A percentile compares a stretch with the other conserved stretches of the same genome.
These are phyloP conservation scores for Xiphias gladius DNA, from an alignment of 2,113 vertebrate genomes.

Conservation along the genomic window DNA sequence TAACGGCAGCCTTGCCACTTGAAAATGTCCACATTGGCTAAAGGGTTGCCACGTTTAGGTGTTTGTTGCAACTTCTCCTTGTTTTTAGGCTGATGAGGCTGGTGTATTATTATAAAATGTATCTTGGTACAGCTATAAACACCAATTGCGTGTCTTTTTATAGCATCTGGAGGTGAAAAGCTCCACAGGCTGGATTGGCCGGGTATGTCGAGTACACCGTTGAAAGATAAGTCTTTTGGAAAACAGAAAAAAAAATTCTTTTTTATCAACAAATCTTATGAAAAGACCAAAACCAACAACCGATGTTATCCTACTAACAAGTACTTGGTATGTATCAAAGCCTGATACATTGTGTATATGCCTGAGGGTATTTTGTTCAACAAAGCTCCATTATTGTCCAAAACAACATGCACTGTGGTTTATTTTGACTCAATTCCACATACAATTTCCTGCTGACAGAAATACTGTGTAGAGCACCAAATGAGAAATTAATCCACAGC, in stretches of 20 bases:
- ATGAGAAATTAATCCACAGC: not conserved
- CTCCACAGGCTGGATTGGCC: slow-evolving; percentile 92
- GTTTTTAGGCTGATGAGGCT: not conserved
- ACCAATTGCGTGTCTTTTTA: slow-evolving; percentile 7
- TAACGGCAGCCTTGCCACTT: too few relatives aligned
- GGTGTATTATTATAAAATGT: not conserved
- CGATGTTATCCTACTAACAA: not conserved
- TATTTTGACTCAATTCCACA: not conserved
- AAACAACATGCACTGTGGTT: not conserved
- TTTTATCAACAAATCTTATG: not conserved
- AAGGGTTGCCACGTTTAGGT: not conserved
- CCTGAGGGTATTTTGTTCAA: too few relatives aligned
- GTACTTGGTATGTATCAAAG: too few relatives aligned
- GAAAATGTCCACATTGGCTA: not conserved
- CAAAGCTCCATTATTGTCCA: not conserved
- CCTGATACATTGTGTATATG: too few relatives aligned
- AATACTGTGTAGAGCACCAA: not conserved
- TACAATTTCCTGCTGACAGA: not conserved
- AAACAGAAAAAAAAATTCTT: too few relatives aligned
- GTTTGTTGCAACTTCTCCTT: not conserved
- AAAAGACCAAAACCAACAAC: not conserved
- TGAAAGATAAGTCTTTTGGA: not conserved
- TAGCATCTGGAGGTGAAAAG: slow-evolving; percentile 85
- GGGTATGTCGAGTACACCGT: slow-evolving; percentile 84
- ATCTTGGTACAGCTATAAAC: not conserved